Evolutionary conservation across 2,888 invertebrate genomes (phyloP), one percentile per base, ranked within the genome.

Genomic region (Nymphalis polychloros): DNA sequence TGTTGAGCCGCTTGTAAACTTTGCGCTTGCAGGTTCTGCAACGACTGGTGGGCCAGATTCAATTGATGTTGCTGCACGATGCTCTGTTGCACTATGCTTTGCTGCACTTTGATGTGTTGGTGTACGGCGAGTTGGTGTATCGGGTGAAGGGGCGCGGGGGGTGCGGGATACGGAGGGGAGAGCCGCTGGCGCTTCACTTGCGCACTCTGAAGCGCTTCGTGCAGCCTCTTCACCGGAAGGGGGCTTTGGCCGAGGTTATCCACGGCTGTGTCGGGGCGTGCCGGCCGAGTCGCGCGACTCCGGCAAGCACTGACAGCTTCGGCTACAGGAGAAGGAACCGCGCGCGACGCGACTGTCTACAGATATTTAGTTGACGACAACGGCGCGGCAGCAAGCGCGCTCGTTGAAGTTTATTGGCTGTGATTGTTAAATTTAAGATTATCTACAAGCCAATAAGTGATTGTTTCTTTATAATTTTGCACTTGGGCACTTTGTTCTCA

Each of bases 181-280:
- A 94, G 93, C 88, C 93, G 93, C 93, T 94, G 94, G 82, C 94
- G 93, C 93, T 94, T 93, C 88, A 93, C 93, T 88, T 92, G 93
- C 82, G 93, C 92, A 89, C 92, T 89, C 89, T 92, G 93, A 84
- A 93, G 93, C 90, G 93, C 93, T 89, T 92, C 93, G 92, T 93
- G 93, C 93, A 93, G 93, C 93, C 92, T 90, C 92, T 93, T 93
- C 89, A 92, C 93, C 88, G 92, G 92, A 79, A 91, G 89, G 84
- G 90, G 91, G 87, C 90, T 91, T 85, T 90, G 90, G 89, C 92
- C 92, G 91, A 90, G 90, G 89, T 92, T 92, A 89, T 92, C 92
- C 93, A 93, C 93, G 93, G 91, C 92, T 89, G 84, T 88, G 86
- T 88, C 90, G 83, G 87, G 89, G 92, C 90, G 92, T 86, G 91